Percentiles rank a stretch among this genome's conserved stretches.
phyloP scores from a whole-genome alignment of 1,140 invertebrate species.

The Cardiocondyla obscurior region DNA sequence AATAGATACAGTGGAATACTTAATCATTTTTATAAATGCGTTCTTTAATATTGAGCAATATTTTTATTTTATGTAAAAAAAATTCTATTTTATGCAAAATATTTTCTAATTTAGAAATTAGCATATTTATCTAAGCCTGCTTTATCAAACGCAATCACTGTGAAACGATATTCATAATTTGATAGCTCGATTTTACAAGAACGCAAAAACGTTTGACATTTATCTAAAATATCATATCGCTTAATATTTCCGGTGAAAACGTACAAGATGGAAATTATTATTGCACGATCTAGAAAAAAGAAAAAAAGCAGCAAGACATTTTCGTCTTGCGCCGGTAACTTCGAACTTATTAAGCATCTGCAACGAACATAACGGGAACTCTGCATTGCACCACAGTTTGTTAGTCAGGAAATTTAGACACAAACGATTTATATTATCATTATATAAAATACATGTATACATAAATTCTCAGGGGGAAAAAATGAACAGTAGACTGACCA shows the following conservation, averaged over 20 bases:
- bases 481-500: neutral
- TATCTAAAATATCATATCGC: constrained; percentile 26
- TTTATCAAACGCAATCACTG: constrained; percentile 2
- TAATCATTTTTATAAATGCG: neutral
- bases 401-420: constrained; percentile 22
- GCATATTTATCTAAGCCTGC: neutral
- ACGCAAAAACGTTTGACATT: constrained; percentile 26
- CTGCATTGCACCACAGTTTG: neutral
- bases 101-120: constrained; percentile 22
- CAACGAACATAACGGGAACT: constrained; percentile 25
- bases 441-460: constrained; percentile 1
- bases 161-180: neutral
- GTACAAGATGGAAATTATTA: constrained; percentile 10
- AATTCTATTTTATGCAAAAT: too few species aligned
- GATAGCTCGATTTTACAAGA: constrained; percentile 1
- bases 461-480: neutral
- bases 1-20: neutral
- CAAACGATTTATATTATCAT: neutral
- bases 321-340: constrained; percentile 26
- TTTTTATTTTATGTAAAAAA: neutral
- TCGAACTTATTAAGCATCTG: constrained; percentile 15
- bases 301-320: constrained; percentile 16
- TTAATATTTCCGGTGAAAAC: constrained; percentile 66
- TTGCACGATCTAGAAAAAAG: neutral
- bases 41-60: constrained; percentile 13